These are phyloP conservation scores for Turnix velox DNA, from an alignment of 2,113 vertebrate species.

Conservation along the genomic window DNA sequence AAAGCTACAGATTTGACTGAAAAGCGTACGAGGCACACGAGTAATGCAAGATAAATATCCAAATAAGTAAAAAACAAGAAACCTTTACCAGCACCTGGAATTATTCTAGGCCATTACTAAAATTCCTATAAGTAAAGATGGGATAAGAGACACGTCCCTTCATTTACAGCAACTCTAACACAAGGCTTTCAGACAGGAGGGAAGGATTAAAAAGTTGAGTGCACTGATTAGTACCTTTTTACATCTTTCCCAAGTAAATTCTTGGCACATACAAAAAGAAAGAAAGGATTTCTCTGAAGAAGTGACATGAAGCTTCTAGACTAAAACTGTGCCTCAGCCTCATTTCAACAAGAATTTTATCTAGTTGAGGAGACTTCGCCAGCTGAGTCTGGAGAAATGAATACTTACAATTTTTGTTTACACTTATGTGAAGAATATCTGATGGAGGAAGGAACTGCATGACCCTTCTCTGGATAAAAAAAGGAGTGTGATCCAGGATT, in stretches of 20 bases:
- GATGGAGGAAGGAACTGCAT: background rate
- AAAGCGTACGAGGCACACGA: background rate
- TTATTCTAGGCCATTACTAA: background rate
- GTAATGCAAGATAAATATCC: background rate
- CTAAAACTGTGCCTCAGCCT: background rate
- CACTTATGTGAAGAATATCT: background rate
- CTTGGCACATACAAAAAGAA: background rate
- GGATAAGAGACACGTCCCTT: background rate
- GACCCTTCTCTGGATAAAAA: too few species aligned
- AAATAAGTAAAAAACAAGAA: background rate
- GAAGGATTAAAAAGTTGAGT: background rate
- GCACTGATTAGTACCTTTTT: background rate
- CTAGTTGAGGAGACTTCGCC: background rate
- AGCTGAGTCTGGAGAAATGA: background rate
- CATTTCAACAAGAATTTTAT: background rate
- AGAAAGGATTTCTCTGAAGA: background rate
- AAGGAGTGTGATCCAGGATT: too few species aligned
- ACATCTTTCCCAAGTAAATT: background rate
- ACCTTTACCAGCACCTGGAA: background rate
- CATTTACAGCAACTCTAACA: background rate
- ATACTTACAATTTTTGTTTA: background rate
- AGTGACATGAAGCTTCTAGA: background rate
- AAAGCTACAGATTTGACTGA: background rate
- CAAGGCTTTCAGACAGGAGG: background rate
- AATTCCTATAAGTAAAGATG: background rate